Base-by-base conservation (phyloP, 2,888 invertebrate genomes). In the Ptychoptera albimana region DNA sequence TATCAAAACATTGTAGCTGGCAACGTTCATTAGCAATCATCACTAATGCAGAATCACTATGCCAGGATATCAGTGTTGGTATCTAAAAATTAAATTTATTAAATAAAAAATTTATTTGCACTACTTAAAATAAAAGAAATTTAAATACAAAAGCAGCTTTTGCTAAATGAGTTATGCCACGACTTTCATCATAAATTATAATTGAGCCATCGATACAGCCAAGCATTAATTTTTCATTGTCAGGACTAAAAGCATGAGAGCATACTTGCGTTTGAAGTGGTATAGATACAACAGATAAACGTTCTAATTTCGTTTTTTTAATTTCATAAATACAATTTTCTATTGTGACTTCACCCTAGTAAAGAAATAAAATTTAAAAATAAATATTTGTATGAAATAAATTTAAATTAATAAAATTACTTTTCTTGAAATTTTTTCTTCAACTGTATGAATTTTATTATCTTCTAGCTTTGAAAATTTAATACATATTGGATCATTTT, bases 171-270 rank as follows among this genome's bases (percentile, higher is more conserved):
- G 83, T 87, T 1, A 82, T 72, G 39, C 85, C 83, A 49, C 77
- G 74, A 23, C 71, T 68, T 46, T 79, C 73, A 66, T 92, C 87
- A 53, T 86, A 75, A 16, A 92, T 66, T 36, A 82, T 83, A 48
- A 93, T 64, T 3, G 86, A 79, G 6, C 85, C 84, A 66, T 92
- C 89, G 41, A 85, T 82, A 56, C 89, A 89, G 8, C 87, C 86
- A 38, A 86, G 63, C 23, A 91, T 66, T 8, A 92, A 65, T 53
- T 81, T 78, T 54, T 80, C 76, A 60, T 82, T 82, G 56, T 80
- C 75, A 0, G 76, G 76, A 55, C 79, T 82, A 55, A 82, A 73
- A 41, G 63, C 64, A 64, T 76, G 64, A 57, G 76, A 77, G 53
- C 79, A 69, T 50, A 82, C 74, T 61, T 79, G 76, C 11, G 80